Evolutionary conservation across 2,797 vertebrate species (phyloP), one percentile per base, ranked within the genome.

Genomic region (Tauraco hartlaubi): DNA sequence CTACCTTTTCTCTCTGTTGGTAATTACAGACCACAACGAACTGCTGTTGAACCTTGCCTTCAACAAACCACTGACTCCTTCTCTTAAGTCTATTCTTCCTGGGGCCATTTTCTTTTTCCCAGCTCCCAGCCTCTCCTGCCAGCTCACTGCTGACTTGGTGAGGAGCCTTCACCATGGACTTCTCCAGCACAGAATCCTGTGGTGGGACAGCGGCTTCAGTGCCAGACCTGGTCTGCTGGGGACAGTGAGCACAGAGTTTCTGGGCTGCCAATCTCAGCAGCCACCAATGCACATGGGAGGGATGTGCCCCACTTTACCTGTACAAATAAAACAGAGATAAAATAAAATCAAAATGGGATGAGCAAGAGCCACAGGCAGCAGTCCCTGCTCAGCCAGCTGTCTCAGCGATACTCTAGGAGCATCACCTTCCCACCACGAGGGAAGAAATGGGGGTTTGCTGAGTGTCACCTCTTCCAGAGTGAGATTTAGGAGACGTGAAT

Each of bases 181-280:
- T 37, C 46, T n/a, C 37, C 39, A 44, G 44, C 23, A 20, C n/a
- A 0, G 5, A 33, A 19, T 55, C 44, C 56, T 6, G 1, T 0
- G 0, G 9, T 15, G 22, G 63, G 61, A 35, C 61, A 31, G 15
- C 3, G 37, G 26, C 17, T 54, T 31, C 20, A 8, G 0, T 19
- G 35, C 25, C 52, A 43, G 44, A 12, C 26, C 5, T 13, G 55
- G 8, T n/a, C 58, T 77, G 11, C 51, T 56, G 71, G 46, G 54
- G 29, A 63, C 66, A 54, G 29, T 0, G 1, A 79, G 44, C 49
- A 26, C 22, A 12, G 20, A 7, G 19, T 15, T 78, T 39, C 21
- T 46, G 41, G 33, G 56, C 20, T 86, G 39, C 29, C 14, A 12
- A 5, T 29, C 58, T 61, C n/a, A 46, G 75, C 18, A 49, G 31